Conservation (phyloP, 2,113 vertebrate genomes). For the Atlantisia rogersi region DNA sequence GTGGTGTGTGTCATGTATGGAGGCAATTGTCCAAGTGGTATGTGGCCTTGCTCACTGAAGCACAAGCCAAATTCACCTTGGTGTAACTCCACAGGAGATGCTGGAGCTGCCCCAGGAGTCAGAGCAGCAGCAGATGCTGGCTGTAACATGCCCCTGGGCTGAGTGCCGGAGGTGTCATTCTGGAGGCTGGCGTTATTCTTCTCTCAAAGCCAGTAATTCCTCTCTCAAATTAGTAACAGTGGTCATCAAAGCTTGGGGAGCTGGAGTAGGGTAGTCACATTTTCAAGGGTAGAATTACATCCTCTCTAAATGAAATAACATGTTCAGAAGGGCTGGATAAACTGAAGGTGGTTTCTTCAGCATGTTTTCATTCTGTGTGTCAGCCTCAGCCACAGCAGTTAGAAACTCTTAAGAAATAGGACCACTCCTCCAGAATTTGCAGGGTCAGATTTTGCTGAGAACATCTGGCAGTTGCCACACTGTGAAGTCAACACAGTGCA, state of each 20-base stretch:
- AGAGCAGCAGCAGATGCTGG: background rate
- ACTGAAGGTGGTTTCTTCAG: background rate
- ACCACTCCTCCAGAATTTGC: background rate
- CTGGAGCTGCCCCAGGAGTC: background rate
- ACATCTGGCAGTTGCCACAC: accelerated
- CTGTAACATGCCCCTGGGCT: background rate
- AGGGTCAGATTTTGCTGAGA: background rate
- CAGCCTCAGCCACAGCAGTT: background rate
- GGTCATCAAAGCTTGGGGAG: background rate
- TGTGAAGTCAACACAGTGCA: background rate
- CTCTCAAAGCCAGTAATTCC: background rate
- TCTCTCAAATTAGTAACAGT: background rate
- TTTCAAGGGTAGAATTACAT: background rate
- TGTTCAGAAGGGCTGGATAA: background rate
- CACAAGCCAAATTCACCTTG: background rate
- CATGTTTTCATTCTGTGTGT: accelerated
- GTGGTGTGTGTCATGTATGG: conserved; percentile 17
- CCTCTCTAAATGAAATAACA: background rate
- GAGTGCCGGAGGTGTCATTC: background rate
- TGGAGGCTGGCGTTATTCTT: background rate
- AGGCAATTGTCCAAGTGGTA: conserved; percentile 10
- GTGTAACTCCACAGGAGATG: background rate
- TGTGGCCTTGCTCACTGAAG: background rate
- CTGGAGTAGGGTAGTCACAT: background rate
- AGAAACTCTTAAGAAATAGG: background rate